Evolutionary conservation across 2,113 vertebrate species (phyloP), one percentile per base, ranked within the genome.

Genomic region (Cnemophilus loriae): DNA sequence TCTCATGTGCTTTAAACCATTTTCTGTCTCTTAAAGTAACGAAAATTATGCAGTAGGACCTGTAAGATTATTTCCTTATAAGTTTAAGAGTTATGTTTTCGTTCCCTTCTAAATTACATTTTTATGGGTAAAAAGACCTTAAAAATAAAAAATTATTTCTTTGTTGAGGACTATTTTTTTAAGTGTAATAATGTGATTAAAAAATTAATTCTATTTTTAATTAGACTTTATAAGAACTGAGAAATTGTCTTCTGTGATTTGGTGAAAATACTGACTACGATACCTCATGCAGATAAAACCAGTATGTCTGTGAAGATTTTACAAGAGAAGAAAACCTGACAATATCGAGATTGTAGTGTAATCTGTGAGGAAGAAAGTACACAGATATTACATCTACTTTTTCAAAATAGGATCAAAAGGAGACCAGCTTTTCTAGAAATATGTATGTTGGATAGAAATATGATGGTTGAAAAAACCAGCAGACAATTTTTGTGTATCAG

Each of bases 381-480:
- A 15, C 28, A 30, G 6, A 68, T 52, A 41, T 17, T 59, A 21
- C 32, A 26, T 4, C 1, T 65, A 2, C 49, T 67, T 76, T 91
- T 75, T 53, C 23, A 59, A 53, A 68, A 59, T 24, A 16, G 1
- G 3, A 28, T 55, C 30, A 64, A 8, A 74, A 82, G 15, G 4
- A 37, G 10, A 37, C 6, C 17, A 39, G 56, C 1, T 16, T 61
- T 60, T 26, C 59, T 11, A 86, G 47, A 75, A 39, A 49, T 70
- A 61, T 16, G 2, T 30, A 32, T 74, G 12, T n/a, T 68, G 5
- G 15, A 32, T 22, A 30, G 33, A 42, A 18, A 39, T 18, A 59
- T 3, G 1, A 4, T 42, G 8, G 8, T 13, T 61, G 9, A 61
- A 64, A 59, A 92, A 53, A 67, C 0, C 1, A 74, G 33, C 22